These are phyloP conservation scores for Aphis gossypii DNA, from an alignment of 1,140 invertebrate genomes.

Conservation along the genomic window DNA sequence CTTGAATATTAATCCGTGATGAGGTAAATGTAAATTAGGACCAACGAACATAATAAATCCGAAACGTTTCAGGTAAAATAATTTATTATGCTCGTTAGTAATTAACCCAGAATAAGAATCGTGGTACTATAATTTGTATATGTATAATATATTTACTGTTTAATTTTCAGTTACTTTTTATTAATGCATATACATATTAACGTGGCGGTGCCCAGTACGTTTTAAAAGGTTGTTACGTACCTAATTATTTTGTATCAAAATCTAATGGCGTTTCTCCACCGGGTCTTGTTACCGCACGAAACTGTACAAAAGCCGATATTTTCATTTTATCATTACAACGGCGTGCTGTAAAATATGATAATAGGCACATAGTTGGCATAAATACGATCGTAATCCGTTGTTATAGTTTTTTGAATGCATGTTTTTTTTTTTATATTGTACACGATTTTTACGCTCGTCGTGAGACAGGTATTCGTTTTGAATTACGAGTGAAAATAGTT, in stretches of 20 bases:
- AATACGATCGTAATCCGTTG: background rate
- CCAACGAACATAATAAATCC: background rate
- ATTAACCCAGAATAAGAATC: background rate
- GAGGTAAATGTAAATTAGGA: background rate
- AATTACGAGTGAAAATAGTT: background rate
- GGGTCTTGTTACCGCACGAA: background rate
- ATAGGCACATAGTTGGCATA: background rate
- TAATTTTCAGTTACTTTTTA: constrained; percentile 15
- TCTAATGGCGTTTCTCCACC: background rate
- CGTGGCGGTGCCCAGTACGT: background rate
- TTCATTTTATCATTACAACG: background rate
- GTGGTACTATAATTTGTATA: background rate
- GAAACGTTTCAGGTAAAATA: background rate
- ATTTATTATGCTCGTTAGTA: constrained; percentile 20
- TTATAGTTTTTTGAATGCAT: background rate
- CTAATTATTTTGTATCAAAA: constrained; percentile 5
- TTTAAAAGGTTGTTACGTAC: constrained; percentile 6
- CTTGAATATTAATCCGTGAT: background rate
- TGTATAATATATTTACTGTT: constrained; percentile 5
- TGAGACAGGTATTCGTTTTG: background rate
- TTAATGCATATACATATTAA: constrained; percentile 13
- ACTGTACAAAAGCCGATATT: background rate
- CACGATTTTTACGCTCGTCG: background rate
- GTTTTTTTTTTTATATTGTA: background rate
- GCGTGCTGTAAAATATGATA: constrained; percentile 17